A percentile compares a stretch with the other conserved stretches of the same genome.
phyloP scores from a whole-genome alignment of 2,888 invertebrate genomes.

The Leucoma salicis region DNA sequence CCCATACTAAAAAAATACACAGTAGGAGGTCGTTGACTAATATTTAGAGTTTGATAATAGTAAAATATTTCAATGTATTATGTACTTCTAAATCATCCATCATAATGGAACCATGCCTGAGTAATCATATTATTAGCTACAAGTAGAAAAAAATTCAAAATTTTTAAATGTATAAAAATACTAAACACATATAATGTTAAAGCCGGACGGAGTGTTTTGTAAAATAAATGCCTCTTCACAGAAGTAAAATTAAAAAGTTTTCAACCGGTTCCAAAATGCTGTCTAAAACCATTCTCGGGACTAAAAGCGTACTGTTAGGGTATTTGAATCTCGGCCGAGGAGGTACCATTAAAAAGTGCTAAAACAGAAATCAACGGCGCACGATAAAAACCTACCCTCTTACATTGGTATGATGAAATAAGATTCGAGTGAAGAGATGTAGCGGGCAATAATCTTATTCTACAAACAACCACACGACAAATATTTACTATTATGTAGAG shows the following conservation, averaged over 20 bases:
- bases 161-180: no score
- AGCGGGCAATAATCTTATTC: neutral
- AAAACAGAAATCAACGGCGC: conserved; percentile 62
- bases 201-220: neutral
- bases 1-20: no score
- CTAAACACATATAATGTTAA: no score
- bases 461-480: no score
- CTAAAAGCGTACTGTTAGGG: conserved; percentile 24
- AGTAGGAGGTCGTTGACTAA: no score
- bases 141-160: no score
- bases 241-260: conserved; percentile 11
- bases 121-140: no score
- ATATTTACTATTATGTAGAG: no score
- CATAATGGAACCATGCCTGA: no score
- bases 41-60: no score
- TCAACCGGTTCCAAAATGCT: conserved; percentile 14
- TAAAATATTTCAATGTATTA: no score
- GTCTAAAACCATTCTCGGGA: conserved; percentile 25
- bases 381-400: conserved; percentile 53
- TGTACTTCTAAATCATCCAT: no score
- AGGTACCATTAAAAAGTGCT: conserved; percentile 63
- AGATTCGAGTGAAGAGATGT: conserved; percentile 8
- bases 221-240: neutral
- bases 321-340: conserved; percentile 39
- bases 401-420: conserved; percentile 11